Evolutionary conservation across 2,113 vertebrate genomes (phyloP), one percentile per base, ranked within the genome.

Genomic region (Pogonocichla stellata): DNA sequence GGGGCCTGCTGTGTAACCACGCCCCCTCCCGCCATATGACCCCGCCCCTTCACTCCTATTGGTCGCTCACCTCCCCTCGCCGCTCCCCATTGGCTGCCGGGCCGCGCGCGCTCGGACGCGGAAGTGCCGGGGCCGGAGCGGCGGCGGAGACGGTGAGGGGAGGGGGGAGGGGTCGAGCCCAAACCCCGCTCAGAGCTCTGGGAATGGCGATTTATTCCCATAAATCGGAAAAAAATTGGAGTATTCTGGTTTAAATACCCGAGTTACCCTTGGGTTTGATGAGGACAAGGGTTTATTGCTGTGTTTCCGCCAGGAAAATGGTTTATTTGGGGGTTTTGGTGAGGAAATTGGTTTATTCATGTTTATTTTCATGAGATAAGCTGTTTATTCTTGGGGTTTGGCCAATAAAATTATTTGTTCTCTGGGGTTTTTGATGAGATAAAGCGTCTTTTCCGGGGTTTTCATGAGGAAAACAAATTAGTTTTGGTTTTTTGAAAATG

Each of bases 51-150:
- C 2, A 0, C 1, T 12, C 8, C 43, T 14, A 95, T 85, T 93
- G 93, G 88, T 4, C 12, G 0, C 0, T 2, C 0, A 0, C 0
- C 4, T 1, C 1, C 0, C 10, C 5, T 0, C 8, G 2, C n/a
- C 22, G 18, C 48, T 73, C 0, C 9, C 15, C 3, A 92, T 95
- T 88, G 93, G 91, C 45, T 61, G 45, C 1, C 6, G 8, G 12
- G 40, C n/a, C 73, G 12, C 29, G 40, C 48, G 24, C 13, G 8
- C 36, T 25, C 74, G n/a, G 56, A 58, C 8, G 47, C 75, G 66
- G 90, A 78, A 90, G 92, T 64, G 33, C 15, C 38, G 12, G 58
- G 15, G 25, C 43, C 15, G 28, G 64, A 43, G 42, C 38, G 38
- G 53, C 33, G 28, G 19, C 43, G 72, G 62, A 77, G 47, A 82